Evolutionary conservation across 2,797 vertebrate genomes (phyloP).

Genomic region (Intellagama lesueurii): DNA sequence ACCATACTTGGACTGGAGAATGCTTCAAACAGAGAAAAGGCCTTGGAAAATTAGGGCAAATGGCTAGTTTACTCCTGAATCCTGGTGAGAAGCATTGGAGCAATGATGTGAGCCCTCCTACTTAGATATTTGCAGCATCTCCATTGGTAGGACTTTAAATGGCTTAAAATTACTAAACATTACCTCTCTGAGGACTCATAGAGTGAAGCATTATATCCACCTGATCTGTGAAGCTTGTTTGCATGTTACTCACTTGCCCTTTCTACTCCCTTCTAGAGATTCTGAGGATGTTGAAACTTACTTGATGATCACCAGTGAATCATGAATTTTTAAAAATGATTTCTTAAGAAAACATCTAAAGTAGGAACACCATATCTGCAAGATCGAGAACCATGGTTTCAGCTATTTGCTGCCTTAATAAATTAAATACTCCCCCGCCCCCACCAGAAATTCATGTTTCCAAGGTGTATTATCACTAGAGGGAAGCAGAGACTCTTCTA

Average conservation of each 20-base stretch:
- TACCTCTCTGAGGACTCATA: not conserved
- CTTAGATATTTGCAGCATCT: not conserved
- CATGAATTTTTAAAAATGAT: conserved; percentile 1
- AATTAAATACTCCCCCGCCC: too few species aligned
- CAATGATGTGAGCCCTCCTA: not conserved
- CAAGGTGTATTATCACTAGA: too few species aligned
- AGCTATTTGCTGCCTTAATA: too few species aligned
- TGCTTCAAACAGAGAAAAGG: not conserved
- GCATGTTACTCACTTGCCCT: not conserved
- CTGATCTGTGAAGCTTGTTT: conserved; percentile 6
- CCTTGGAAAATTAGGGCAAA: too few species aligned
- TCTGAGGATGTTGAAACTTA: not conserved
- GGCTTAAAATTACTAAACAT: not conserved
- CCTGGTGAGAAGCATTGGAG: not conserved
- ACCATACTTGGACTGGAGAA: not conserved
- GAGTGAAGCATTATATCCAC: not conserved
- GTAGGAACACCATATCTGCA: too few species aligned
- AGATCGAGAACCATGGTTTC: too few species aligned
- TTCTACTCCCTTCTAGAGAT: not conserved
- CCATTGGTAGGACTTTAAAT: not conserved
- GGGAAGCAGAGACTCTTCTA: too few species aligned
- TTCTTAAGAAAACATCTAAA: not conserved
- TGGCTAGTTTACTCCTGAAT: not conserved
- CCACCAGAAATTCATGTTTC: too few species aligned
- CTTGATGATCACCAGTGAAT: conserved; percentile 4